Base-by-base conservation (phyloP, 1,140 invertebrate genomes). In the Cotesia typhae region DNA sequence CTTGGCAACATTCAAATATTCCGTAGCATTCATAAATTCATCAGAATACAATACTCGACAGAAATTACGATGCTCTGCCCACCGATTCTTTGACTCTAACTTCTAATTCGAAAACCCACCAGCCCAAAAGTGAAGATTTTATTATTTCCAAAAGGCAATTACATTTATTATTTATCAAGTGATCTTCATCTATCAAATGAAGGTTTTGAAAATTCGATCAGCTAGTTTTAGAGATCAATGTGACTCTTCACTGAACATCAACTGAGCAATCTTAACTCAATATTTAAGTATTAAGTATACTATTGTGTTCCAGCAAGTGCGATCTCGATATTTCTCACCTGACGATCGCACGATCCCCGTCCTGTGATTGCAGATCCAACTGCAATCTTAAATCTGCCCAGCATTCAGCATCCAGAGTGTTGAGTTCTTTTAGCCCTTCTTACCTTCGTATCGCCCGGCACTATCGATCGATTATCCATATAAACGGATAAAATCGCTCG, bases 1-100 rank as follows among this genome's bases (percentile, higher is more conserved):
- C 77, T 71, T 74, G 78, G 79, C 81, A 83, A 81, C 79, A 82
- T 84, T 84, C 79, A 82, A 83, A 83, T 82, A 78, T 81, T 68
- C 73, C 75, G 64, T 67, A 35, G 75, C 76, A 80, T 82, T 83
- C 83, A 83, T 84, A 84, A 83, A 83, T 84, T 83, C 81, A 80
- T 83, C 81, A 83, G 78, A 70, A 76, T 73, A 74, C 71, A 68
- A 77, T 1, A 28, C 28, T 28, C 28, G 28, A 28, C 75, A 73
- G 47, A 81, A 82, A 82, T 83, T 81, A 81, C 75, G 41, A 53
- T 75, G 67, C 5, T 37, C 60, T 20, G 65, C 41, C n/a, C 38
- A 52, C 41, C 61, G 61, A 64, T 64, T 64, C 38, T 36, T 64
- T 6, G 52, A 60, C 71, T 65, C 59, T 4, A 5, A 60, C 10